Evolutionary conservation across 1,140 invertebrate genomes (phyloP).

Genomic region (Drosophila biarmipes): DNA sequence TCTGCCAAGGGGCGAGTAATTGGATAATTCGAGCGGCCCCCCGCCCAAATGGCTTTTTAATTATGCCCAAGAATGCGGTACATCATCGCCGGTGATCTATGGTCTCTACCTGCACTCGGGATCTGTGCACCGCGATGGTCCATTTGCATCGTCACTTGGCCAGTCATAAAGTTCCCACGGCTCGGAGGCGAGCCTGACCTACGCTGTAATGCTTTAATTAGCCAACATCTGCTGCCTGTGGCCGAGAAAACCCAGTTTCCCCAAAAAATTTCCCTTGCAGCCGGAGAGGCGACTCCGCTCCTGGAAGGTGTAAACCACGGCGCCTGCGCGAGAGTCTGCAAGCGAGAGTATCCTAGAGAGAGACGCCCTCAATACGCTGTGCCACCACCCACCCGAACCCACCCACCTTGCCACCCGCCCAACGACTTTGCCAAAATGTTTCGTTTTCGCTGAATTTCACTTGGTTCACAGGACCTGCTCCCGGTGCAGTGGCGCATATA

Average conservation of each 20-base stretch:
- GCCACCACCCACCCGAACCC: not conserved
- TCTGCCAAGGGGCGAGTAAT: conserved; percentile 12
- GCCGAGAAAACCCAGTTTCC: conserved; percentile 47
- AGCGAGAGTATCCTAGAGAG: conserved; percentile 1
- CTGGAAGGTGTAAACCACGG: conserved; percentile 41
- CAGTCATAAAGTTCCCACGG: conserved; percentile 67
- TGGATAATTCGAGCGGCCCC: conserved; percentile 12
- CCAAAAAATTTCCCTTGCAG: conserved; percentile 56
- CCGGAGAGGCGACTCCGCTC: conserved; percentile 14
- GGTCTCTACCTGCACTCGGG: conserved; percentile 18
- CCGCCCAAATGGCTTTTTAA: conserved; percentile 65
- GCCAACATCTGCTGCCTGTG: conserved; percentile 52
- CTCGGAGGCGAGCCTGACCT: conserved; percentile 57
- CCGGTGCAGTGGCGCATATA: conserved; percentile 6
- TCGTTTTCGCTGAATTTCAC: conserved; percentile 76
- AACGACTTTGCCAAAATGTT: conserved; percentile 49
- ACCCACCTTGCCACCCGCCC: conserved; percentile 9
- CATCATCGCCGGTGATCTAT: not conserved
- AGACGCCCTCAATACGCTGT: conserved; percentile 25
- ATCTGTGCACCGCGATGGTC: conserved; percentile 2
- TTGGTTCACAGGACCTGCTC: conserved; percentile 45
- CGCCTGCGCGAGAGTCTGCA: conserved; percentile 54
- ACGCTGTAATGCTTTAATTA: conserved; percentile 70
- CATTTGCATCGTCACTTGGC: conserved; percentile 24
- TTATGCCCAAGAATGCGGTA: conserved; percentile 34